A percentile compares a stretch with the other conserved stretches of the same genome.
phyloP scores from a whole-genome alignment of 2,113 vertebrate species.

The Fukomys damarensis region DNA sequence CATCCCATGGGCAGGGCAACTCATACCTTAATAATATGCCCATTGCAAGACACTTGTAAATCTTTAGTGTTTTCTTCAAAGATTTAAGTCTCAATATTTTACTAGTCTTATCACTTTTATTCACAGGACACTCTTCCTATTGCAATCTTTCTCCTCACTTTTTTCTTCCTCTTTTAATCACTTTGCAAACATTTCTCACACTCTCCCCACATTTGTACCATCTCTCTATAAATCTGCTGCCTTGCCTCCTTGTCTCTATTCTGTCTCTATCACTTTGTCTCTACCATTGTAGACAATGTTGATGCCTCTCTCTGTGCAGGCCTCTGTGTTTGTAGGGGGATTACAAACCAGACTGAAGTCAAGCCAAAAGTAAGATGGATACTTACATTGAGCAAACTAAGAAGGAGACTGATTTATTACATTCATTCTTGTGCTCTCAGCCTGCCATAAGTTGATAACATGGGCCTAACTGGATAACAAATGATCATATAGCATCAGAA shows the following conservation, averaged over 20 bases:
- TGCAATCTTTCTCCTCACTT: background rate
- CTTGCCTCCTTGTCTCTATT: background rate
- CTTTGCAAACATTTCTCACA: background rate
- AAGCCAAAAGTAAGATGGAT: background rate
- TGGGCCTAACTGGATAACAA: background rate
- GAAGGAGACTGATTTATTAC: background rate
- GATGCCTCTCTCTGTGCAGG: background rate
- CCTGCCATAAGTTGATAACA: background rate
- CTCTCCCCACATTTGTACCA: no score
- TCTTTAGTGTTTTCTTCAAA: background rate
- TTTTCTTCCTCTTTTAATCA: background rate
- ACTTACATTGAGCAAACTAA: background rate
- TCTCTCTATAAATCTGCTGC: background rate
- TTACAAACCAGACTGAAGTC: background rate
- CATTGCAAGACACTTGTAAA: background rate
- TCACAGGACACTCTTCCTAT: background rate
- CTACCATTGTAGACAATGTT: background rate
- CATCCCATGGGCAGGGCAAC: background rate
- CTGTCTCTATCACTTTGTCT: background rate
- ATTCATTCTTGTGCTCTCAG: background rate
- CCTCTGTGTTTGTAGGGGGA: background rate
- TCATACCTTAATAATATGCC: background rate
- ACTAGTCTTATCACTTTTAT: background rate
- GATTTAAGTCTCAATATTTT: background rate
- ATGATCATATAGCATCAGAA: background rate